Percentiles rank a stretch among this genome's conserved stretches.
These are phyloP conservation scores for Epirrhoe alternata DNA, from an alignment of 2,888 invertebrate genomes.

Conservation along the genomic window DNA sequence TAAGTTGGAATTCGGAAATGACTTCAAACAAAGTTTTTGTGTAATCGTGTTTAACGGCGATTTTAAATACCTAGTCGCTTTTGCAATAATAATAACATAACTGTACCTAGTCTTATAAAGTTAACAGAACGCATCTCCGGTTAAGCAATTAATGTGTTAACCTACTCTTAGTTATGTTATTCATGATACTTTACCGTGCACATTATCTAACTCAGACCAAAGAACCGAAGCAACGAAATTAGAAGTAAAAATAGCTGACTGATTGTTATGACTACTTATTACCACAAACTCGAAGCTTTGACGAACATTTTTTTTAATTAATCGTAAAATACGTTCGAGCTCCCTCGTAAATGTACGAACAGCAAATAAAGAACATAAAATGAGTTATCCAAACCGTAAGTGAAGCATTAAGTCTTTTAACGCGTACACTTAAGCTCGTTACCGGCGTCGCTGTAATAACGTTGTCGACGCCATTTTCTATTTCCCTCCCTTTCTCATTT, in stretches of 20 bases:
- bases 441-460: slow-evolving; percentile 38
- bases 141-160: slow-evolving; percentile 41
- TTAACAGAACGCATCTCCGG: slow-evolving; percentile 67
- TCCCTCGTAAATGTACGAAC: slow-evolving; percentile 30
- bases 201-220: background rate
- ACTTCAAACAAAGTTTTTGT: background rate
- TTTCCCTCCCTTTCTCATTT: slow-evolving; percentile 47
- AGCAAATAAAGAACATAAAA: slow-evolving; percentile 44
- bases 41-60: slow-evolving; percentile 22
- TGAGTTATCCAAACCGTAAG: slow-evolving; percentile 48
- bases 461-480: slow-evolving; percentile 46
- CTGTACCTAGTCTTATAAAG: slow-evolving; percentile 47
- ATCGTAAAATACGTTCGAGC: slow-evolving; percentile 36
- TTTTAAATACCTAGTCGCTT: slow-evolving; percentile 28
- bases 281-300: slow-evolving; percentile 7
- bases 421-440: slow-evolving; percentile 41
- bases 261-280: slow-evolving; percentile 10
- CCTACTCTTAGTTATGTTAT: slow-evolving; percentile 11
- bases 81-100: slow-evolving; percentile 45
- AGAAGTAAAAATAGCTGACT: slow-evolving; percentile 7
- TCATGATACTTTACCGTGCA: background rate
- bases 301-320: slow-evolving; percentile 29
- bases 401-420: slow-evolving; percentile 48
- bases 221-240: slow-evolving; percentile 5
- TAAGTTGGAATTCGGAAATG: background rate